phyloP scores from a whole-genome alignment of 2,888 invertebrate species.

The Cephus pygmeus region DNA sequence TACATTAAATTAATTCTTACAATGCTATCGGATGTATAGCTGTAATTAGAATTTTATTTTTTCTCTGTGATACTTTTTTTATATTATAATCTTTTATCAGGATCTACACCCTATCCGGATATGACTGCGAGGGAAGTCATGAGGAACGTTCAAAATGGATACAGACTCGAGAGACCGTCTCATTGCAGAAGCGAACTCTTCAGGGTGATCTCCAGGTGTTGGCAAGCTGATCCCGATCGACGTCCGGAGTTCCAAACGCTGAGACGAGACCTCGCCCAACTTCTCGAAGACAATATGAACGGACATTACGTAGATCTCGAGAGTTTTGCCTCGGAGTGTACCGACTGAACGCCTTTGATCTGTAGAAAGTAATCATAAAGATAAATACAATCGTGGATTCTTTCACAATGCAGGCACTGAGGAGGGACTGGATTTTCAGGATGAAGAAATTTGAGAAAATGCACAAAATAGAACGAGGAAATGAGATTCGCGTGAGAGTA shows the following conservation, averaged over 20 bases:
- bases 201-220: slow-evolving; percentile 72
- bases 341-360: slow-evolving; percentile 58
- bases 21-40: too few species aligned
- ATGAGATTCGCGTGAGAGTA: background rate
- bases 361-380: background rate
- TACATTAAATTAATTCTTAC: background rate
- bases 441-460: background rate
- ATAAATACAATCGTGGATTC: background rate
- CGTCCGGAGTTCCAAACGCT: slow-evolving; percentile 78
- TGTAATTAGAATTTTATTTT: background rate
- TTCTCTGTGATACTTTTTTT: background rate
- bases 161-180: slow-evolving; percentile 81
- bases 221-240: slow-evolving; percentile 78
- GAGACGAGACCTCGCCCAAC: slow-evolving; percentile 71
- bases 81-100: slow-evolving; percentile 64
- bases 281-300: slow-evolving; percentile 73
- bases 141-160: slow-evolving; percentile 81
- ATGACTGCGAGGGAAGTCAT: slow-evolving; percentile 88
- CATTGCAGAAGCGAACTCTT: slow-evolving; percentile 81
- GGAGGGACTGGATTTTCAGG: background rate
- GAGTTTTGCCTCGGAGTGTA: slow-evolving; percentile 74
- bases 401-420: background rate
- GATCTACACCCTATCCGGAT: slow-evolving; percentile 87
- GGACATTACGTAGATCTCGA: slow-evolving; percentile 78
- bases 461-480: background rate